These are phyloP conservation scores for Apolygus lucorum DNA, from an alignment of 1,140 invertebrate genomes.

Conservation along the genomic window DNA sequence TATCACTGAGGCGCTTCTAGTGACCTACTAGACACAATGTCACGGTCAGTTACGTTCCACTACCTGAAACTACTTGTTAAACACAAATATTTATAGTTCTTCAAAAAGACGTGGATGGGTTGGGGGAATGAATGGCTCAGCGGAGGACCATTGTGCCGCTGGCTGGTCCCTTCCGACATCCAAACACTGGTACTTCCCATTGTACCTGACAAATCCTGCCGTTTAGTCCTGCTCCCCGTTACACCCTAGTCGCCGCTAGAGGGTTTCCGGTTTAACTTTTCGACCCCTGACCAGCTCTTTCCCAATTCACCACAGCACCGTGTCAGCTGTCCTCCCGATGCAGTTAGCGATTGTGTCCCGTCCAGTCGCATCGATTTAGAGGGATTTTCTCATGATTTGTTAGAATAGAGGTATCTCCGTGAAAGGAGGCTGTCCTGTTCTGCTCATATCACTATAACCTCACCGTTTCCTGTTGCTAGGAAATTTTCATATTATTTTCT, in stretches of 20 bases:
- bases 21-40: neutral
- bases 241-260: neutral
- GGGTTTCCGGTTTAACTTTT: slow-evolving; percentile 1
- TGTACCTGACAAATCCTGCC: neutral
- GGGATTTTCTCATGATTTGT: too few species aligned
- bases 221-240: neutral
- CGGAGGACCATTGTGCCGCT: neutral
- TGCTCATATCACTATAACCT: too few species aligned
- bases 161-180: neutral
- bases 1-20: too few species aligned
- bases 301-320: neutral
- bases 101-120: neutral
- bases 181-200: neutral
- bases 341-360: too few species aligned
- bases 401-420: too few species aligned
- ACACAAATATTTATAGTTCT: slow-evolving; percentile 1
- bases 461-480: too few species aligned
- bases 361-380: too few species aligned
- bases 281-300: neutral
- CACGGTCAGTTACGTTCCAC: neutral
- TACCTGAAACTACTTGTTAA: neutral
- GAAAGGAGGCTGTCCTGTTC: too few species aligned
- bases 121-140: neutral
- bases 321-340: neutral
- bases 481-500: too few species aligned